Evolutionary conservation across 2,113 vertebrate species (phyloP).

Genomic region (Ptilonorhynchus violaceus): DNA sequence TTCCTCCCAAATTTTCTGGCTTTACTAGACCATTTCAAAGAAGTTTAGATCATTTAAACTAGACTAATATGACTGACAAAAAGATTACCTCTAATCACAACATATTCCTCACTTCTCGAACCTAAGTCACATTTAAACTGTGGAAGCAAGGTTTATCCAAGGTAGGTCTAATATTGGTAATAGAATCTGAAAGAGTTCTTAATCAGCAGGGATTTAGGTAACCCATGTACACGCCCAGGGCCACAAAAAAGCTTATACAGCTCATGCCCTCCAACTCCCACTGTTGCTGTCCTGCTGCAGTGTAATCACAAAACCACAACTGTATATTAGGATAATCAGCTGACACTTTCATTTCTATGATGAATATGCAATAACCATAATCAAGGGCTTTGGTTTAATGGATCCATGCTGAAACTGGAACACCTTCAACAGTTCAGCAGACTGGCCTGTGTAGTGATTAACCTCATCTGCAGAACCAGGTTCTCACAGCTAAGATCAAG

Average conservation of each 20-base stretch:
- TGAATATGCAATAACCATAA: not conserved
- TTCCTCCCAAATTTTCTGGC: not conserved
- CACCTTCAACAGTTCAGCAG: not conserved
- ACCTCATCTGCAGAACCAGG: not conserved
- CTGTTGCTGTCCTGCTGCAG: not conserved
- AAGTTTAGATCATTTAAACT: not conserved
- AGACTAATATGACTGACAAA: not conserved
- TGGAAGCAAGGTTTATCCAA: not conserved
- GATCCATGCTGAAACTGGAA: not conserved
- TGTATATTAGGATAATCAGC: not conserved
- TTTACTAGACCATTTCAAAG: not conserved
- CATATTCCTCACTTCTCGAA: not conserved
- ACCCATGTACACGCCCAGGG: rapidly evolving
- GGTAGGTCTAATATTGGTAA: rapidly evolving
- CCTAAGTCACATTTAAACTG: not conserved
- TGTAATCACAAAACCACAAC: not conserved
- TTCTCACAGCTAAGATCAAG: not conserved
- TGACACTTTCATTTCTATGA: not conserved
- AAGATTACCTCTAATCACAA: not conserved
- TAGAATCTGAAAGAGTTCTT: not conserved
- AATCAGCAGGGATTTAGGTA: not conserved
- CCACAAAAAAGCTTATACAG: not conserved
- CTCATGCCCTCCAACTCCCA: not conserved
- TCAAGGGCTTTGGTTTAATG: not conserved
- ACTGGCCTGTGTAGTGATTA: not conserved